phyloP scores from a whole-genome alignment of 2,113 vertebrate genomes.

The Megaleporinus macrocephalus region DNA sequence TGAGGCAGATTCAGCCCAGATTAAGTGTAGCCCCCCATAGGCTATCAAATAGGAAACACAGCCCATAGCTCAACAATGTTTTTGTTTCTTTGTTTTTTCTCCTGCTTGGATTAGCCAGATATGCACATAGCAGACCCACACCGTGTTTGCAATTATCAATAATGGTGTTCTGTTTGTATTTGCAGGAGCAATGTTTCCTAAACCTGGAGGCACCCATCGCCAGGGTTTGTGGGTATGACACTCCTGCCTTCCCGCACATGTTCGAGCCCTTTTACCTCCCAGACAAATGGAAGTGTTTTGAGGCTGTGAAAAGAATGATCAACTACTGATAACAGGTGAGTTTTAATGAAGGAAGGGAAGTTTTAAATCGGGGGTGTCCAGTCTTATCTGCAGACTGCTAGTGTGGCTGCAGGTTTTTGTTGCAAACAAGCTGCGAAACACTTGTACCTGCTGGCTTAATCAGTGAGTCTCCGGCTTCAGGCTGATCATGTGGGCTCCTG shows the following conservation, averaged over 20 bases:
- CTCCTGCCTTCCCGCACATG: constrained; percentile 96
- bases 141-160: neutral
- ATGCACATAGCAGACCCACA: neutral
- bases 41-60: neutral
- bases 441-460: too few species aligned
- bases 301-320: constrained; percentile 93
- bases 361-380: neutral
- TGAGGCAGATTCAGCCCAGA: neutral
- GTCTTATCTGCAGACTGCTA: neutral
- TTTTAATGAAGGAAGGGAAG: constrained; percentile 3
- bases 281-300: constrained; percentile 99
- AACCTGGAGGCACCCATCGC: constrained; percentile 95
- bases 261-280: constrained; percentile 99
- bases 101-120: neutral
- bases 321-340: constrained; percentile 85
- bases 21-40: neutral
- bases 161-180: constrained; percentile 49
- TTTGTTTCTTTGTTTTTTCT: too few species aligned
- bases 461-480: too few species aligned
- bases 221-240: constrained; percentile 97
- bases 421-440: too few species aligned
- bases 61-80: neutral
- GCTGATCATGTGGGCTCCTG: too few species aligned
- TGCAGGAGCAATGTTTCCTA: constrained; percentile 95
- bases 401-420: too few species aligned